Conservation (phyloP, 2,797 vertebrate species). For the Parauchenoglanis ngamensis region DNA sequence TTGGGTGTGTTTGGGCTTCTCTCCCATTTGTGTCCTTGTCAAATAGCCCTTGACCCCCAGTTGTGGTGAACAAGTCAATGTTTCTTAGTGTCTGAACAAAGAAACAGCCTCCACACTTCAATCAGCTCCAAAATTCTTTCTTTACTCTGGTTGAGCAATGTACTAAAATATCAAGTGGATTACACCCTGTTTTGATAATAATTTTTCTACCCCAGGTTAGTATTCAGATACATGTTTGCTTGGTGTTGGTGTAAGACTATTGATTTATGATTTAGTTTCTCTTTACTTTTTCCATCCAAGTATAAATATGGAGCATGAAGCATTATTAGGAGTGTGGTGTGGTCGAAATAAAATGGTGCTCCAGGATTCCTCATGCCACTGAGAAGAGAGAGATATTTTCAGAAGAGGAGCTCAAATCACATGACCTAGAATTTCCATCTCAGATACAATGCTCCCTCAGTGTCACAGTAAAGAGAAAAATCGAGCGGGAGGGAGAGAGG, state of each 20-base stretch:
- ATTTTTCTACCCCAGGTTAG: neutral
- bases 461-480: constrained; percentile 55
- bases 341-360: constrained; percentile 2
- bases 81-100: constrained; percentile 66
- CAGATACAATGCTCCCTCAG: constrained; percentile 76
- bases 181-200: neutral
- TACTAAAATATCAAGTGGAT: neutral
- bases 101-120: constrained; percentile 34
- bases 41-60: constrained; percentile 63
- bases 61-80: constrained; percentile 61
- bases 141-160: constrained; percentile 3
- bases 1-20: constrained; percentile 68
- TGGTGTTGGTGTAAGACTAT: neutral
- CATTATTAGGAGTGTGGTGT: constrained; percentile 11
- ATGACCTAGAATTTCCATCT: constrained; percentile 75
- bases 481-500: constrained; percentile 30
- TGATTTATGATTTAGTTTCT: constrained; percentile 14
- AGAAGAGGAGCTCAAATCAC: constrained; percentile 70
- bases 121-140: constrained; percentile 41
- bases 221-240: neutral
- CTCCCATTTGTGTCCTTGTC: constrained; percentile 64
- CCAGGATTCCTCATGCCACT: constrained; percentile 51
- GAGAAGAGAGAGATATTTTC: constrained; percentile 69
- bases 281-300: neutral
- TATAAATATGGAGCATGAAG: neutral